Base-by-base conservation (phyloP, 2,113 vertebrate genomes). In the Laticauda laticaudata region DNA sequence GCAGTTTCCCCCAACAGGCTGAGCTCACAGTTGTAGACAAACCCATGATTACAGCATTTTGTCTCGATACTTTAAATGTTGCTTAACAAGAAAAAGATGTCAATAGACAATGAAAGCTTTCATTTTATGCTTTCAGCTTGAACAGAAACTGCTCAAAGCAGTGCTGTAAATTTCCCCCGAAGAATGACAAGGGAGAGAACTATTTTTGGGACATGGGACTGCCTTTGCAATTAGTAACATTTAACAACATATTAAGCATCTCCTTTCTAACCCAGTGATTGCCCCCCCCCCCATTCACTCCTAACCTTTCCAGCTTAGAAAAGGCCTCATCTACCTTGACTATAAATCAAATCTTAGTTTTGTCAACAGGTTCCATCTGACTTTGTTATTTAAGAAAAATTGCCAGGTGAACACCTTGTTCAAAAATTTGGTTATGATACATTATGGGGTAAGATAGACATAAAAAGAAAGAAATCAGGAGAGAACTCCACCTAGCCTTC, bases 81-180 rank as follows among this genome's bases (percentile, higher is more conserved):
- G 96, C 98, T 98, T 98, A 96, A 96, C 89, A 90, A 93, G 92
- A 90, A 90, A 93, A 90, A 93, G 87, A 90, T 90, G 92, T 93
- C 92, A 90, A 93, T 90, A 93, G 89, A 90, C 98, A 98, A 98
- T 98, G 97, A 98, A 98, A 98, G 97, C 96, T 97, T 98, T 98
- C 98, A 96, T 95, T 97, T 96, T 96, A 94, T 97, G 97, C 98
- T 98, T 98, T 97, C 97, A 98, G 98, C 98, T 97, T 98, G 21
- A 93, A 51, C 75, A 87, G 34, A 81, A 64, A 93, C 75, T 11
- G 89, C 89, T 93, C 53, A n/a, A n/a, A 93, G 92, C 88, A 2
- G n/a, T 53, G 75, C 92, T 54, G 75, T 93, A 90, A 93, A 98
- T 98, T 97, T 98, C 97, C 96, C 96, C 94, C 95, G 98, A 56